Conservation (phyloP, 2,113 vertebrate genomes). For the Glareola pratincola region DNA sequence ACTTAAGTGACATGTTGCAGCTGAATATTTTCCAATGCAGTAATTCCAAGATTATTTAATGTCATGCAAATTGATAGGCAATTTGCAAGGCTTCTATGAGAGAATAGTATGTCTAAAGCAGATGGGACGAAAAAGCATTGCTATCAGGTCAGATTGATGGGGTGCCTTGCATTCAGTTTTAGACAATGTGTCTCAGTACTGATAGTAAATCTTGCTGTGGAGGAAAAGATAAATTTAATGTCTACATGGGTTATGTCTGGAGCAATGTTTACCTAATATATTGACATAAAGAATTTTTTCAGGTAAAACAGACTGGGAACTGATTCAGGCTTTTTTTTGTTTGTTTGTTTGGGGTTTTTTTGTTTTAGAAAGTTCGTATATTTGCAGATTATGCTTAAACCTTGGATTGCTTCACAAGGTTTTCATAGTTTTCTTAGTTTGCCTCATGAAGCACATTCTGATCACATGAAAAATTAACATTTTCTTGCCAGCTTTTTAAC, state of each 20-base stretch:
- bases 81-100: neutral
- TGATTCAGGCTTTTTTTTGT: neutral
- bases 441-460: neutral
- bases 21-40: neutral
- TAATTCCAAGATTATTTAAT: conserved; percentile 18
- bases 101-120: conserved; percentile 20
- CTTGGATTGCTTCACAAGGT: neutral
- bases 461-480: neutral
- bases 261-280: neutral
- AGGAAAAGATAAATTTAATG: neutral
- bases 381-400: neutral
- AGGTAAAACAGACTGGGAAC: neutral
- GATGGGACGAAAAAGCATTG: neutral
- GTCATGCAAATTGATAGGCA: neutral
- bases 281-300: neutral
- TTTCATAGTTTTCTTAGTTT: neutral
- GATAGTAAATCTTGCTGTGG: neutral
- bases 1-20: neutral
- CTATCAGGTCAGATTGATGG: neutral
- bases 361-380: neutral
- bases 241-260: neutral
- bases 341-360: neutral
- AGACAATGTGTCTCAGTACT: neutral
- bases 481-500: neutral
- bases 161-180: neutral